Base-by-base conservation (phyloP, 2,113 vertebrate species). In the Heterotis niloticus region DNA sequence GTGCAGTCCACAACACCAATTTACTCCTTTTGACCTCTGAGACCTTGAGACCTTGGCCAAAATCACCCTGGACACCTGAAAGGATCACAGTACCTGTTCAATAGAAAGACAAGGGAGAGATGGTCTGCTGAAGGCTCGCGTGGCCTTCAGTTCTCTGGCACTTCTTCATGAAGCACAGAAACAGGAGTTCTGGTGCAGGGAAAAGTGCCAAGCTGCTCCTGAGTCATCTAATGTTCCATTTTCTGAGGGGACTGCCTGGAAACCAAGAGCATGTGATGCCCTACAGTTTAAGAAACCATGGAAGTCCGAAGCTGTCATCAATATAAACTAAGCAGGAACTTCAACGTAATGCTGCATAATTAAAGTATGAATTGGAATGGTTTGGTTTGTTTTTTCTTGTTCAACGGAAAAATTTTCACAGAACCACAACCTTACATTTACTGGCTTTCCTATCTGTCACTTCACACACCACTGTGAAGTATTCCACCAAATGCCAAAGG, bases 161-260 rank as follows among this genome's bases (percentile, higher is more conserved):
- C 20, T 17, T 24, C 3, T 5, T 16, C 1, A 5, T 56, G 54
- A 59, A 80, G 60, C 26, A 59, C 60, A 74, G 51, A 18, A 71
- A 66, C 44, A 28, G 18, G 5, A 13, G 24, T 34, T 12, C 51
- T n/a, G 17, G 62, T 44, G 17, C 62, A 44, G 5, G 5, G 67
- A 78, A 66, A 71, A 26, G 20, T n/a, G 56, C 66, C 24, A 69
- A 16, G n/a, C 20, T 13, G 20, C 65, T 29, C 65, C 57, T 78
- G 65, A 59, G 7, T 69, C 23, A 68, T n/a, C 66, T 59, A 57
- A 57, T 69, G 77, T 60, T 70, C 66, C 28, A 14, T 70, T 69
- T 78, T 59, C 7, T 56, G n/a, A 54, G 44, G 28, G 44, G 64
- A 52, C 59, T 28, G 51, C 64, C 62, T 66, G 70, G 57, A 66